These are phyloP conservation scores for Brachionus manjavacas DNA, from an alignment of 1,140 invertebrate genomes.

Conservation along the genomic window DNA sequence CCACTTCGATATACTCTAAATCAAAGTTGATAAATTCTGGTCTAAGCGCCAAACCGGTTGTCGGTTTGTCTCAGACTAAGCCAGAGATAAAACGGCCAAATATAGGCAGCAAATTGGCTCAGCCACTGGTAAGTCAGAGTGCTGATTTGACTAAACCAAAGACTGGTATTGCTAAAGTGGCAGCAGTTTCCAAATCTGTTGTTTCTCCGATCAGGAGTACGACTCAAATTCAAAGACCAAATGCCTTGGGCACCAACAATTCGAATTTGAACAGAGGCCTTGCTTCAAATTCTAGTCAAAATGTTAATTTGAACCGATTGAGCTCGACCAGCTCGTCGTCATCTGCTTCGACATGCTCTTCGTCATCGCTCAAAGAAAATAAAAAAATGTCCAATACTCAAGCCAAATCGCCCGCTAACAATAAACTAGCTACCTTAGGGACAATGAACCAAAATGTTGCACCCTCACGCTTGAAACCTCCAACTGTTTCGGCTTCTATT, in stretches of 20 bases:
- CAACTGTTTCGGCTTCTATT: neutral
- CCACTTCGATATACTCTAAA: neutral
- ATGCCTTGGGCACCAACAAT: neutral
- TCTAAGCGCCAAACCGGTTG: neutral
- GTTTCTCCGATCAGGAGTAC: neutral
- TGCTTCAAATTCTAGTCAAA: neutral
- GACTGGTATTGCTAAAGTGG: neutral
- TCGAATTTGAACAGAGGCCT: neutral
- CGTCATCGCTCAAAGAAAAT: conserved; percentile 30
- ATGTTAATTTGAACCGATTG: conserved; percentile 8
- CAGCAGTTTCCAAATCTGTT: neutral
- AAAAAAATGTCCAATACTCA: conserved; percentile 28
- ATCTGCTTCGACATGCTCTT: neutral
- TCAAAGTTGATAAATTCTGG: neutral
- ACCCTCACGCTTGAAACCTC: neutral
- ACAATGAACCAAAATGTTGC: neutral
- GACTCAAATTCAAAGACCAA: neutral
- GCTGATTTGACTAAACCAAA: neutral
- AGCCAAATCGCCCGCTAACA: neutral
- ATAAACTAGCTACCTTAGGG: neutral
- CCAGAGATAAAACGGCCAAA: neutral
- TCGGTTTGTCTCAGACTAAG: neutral
- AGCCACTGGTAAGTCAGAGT: neutral
- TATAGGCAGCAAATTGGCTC: neutral
- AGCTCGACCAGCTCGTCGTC: conserved; percentile 18